phyloP scores from a whole-genome alignment of 2,888 invertebrate genomes.

The Ectemnius continuus region DNA sequence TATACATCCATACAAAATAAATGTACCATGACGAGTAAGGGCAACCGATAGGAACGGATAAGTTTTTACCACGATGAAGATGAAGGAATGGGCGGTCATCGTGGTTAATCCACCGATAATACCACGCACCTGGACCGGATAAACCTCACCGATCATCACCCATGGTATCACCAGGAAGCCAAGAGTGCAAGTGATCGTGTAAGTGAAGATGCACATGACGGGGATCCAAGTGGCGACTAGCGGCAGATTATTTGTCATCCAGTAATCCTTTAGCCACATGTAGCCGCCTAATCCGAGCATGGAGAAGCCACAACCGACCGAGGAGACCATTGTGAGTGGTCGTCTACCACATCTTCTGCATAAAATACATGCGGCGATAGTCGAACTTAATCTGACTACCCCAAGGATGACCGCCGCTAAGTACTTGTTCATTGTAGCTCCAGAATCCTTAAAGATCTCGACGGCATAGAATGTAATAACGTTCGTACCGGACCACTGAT shows the following conservation, averaged over 20 bases:
- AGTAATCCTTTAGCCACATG: constrained; percentile 80
- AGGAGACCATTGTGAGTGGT: constrained; percentile 83
- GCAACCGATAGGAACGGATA: constrained; percentile 80
- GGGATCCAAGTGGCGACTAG: constrained; percentile 82
- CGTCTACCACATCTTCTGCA: constrained; percentile 82
- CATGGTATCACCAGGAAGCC: constrained; percentile 86
- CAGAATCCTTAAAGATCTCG: constrained; percentile 83
- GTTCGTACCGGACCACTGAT: constrained; percentile 86
- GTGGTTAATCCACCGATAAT: constrained; percentile 84
- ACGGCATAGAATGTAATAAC: constrained; percentile 85
- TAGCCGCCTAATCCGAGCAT: constrained; percentile 83
- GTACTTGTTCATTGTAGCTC: constrained; percentile 81
- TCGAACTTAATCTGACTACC: constrained; percentile 81
- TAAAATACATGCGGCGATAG: constrained; percentile 82
- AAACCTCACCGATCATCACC: constrained; percentile 88
- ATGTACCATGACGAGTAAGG: constrained; percentile 82
- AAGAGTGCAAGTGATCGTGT: constrained; percentile 82
- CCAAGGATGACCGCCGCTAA: constrained; percentile 82
- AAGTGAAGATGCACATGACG: constrained; percentile 81
- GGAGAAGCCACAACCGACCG: constrained; percentile 82
- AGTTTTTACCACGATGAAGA: constrained; percentile 85
- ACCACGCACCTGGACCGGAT: constrained; percentile 84
- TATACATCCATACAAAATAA: constrained; percentile 82
- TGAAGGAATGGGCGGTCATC: constrained; percentile 82
- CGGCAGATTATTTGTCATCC: constrained; percentile 77